phyloP scores from a whole-genome alignment of 1,140 invertebrate genomes.

The Rhopalosiphum maidis region DNA sequence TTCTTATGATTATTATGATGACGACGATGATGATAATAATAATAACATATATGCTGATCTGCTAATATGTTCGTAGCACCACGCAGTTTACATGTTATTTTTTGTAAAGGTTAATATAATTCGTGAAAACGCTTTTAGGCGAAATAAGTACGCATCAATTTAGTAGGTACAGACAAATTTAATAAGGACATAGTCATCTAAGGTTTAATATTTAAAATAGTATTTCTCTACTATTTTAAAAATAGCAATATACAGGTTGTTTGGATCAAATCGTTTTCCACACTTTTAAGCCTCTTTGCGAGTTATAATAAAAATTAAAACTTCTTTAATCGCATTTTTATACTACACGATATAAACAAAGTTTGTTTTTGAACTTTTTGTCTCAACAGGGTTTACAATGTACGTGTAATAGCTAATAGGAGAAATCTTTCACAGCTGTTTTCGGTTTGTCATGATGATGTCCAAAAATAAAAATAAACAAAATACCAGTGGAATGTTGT shows the following conservation, averaged over 20 bases:
- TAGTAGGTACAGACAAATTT: not conserved
- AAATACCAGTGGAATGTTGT: not conserved
- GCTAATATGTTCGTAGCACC: not conserved
- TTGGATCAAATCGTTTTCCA: not conserved
- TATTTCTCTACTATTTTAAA: not conserved
- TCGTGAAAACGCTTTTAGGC: not conserved
- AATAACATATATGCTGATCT: not conserved
- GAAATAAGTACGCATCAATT: not conserved
- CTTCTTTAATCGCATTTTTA: not conserved
- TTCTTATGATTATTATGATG: not conserved
- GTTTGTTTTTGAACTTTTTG: not conserved
- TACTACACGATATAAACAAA: not conserved
- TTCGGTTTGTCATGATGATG: not conserved
- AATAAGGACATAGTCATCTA: not conserved
- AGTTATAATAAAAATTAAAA: not conserved
- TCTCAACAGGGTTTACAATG: not conserved
- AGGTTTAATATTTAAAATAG: not conserved
- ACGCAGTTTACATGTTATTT: not conserved
- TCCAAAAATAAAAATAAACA: not conserved
- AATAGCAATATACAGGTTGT: not conserved
- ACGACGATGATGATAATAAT: not conserved
- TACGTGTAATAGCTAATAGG: not conserved
- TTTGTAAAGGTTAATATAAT: not conserved
- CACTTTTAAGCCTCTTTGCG: not conserved
- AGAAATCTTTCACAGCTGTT: not conserved